Evolutionary conservation across 2,113 vertebrate species (phyloP), one percentile per base, ranked within the genome.

Genomic region (Pelecanus crispus): DNA sequence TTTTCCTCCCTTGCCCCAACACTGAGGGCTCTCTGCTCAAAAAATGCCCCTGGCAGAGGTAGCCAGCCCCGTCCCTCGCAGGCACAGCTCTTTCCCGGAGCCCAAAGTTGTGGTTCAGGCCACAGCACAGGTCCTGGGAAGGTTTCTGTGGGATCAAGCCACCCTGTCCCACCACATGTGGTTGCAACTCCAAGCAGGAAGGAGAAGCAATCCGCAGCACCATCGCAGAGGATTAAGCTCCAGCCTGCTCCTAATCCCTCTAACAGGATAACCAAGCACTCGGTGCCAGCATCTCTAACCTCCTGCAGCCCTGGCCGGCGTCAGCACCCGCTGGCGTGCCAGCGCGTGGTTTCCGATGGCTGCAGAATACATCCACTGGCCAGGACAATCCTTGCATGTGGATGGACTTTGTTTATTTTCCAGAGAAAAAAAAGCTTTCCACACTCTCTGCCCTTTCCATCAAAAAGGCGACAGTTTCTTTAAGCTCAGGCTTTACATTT

Each of bases 231-330:
- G 70, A 94, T 95, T 97, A 95, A 94, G 42, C 11, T 42, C 59
- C 62, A 94, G 34, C 28, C 91, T 92, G 87, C n/a, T 94, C 90
- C 79, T 94, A 96, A 97, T 97, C 94, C 80, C 63, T 88, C 73
- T 90, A 95, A 95, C 70, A 70, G 92, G 94, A 97, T 94, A 94
- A 97, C 81, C 56, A 58, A 49, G 82, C 42, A 36, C 44, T 90
- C 10, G 0, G 50, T 87, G 91, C 88, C 81, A 86, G 77, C 82
- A 87, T 70, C 59, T 83, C 22, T 65, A 83, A 80, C 83, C 38
- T 94, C 65, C 78, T n/a, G 55, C 68, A 94, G 95, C 89, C 89
- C 84, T 11, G 5, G 91, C 44, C 31, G 25, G 72, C 5, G 9
- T 94, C 83, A 89, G 24, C 49, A 38, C 47, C 55, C 0, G 1